phyloP scores from a whole-genome alignment of 2,888 invertebrate species.

The Seira musarum region DNA sequence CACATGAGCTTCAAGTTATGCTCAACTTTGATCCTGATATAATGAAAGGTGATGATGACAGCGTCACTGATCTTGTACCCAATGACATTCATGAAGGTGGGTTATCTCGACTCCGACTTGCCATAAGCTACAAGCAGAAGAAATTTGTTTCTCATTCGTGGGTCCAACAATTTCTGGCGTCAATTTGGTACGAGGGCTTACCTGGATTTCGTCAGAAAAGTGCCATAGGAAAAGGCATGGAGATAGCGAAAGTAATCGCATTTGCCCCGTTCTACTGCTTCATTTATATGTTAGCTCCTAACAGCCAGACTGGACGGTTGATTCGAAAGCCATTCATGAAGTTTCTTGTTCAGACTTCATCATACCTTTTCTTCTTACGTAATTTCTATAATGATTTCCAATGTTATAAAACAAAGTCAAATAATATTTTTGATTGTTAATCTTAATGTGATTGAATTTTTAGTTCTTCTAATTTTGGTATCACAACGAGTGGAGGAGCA shows the following conservation, averaged over 20 bases:
- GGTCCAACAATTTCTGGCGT: slow-evolving; percentile 91
- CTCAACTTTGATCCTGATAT: slow-evolving; percentile 87
- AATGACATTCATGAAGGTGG: slow-evolving; percentile 45
- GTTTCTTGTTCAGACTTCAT: slow-evolving; percentile 94
- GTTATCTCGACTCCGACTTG: slow-evolving; percentile 83
- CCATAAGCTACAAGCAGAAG: slow-evolving; percentile 97
- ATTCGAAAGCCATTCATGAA: slow-evolving; percentile 97
- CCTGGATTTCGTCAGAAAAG: slow-evolving; percentile 92
- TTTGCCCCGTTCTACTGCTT: slow-evolving; percentile 90
- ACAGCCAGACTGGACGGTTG: slow-evolving; percentile 83
- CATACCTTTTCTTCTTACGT: slow-evolving; percentile 94
- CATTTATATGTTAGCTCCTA: slow-evolving; percentile 88
- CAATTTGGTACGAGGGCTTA: slow-evolving; percentile 96
- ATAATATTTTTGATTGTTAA: not conserved
- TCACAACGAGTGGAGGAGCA: slow-evolving; percentile 90
- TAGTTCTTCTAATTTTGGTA: slow-evolving; percentile 92
- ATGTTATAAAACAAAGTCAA: not conserved
- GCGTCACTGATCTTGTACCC: slow-evolving; percentile 75
- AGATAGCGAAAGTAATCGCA: slow-evolving; percentile 83
- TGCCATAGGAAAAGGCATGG: slow-evolving; percentile 80
- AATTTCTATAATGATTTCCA: too few species aligned
- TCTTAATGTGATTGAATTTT: slow-evolving; percentile 66
- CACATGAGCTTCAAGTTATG: slow-evolving; percentile 93
- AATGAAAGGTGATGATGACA: slow-evolving; percentile 78
- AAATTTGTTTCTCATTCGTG: slow-evolving; percentile 97